Evolutionary conservation across 1,140 invertebrate species (phyloP), one percentile per base, ranked within the genome.

Genomic region (Propsilocerus akamusi): DNA sequence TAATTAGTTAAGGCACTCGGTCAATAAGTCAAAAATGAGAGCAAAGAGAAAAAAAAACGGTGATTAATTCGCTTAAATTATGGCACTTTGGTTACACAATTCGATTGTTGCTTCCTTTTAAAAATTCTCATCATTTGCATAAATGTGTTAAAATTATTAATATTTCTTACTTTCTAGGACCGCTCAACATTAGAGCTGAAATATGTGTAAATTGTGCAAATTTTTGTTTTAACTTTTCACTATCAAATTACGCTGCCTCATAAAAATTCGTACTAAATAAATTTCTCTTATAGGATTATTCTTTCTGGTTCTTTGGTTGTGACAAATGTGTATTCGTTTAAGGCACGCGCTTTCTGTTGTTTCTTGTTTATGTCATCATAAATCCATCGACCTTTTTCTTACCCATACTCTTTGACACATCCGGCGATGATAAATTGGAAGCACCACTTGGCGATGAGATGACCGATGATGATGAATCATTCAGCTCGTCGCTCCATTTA

Each of bases 41-140:
- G n/a, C n/a, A n/a, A n/a, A n/a, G n/a, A n/a, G n/a, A n/a, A n/a
- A 41, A 41, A 20, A 17, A 41, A 6, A 14, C 20, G 17, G 12
- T 41, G 12, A 20, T 6, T 41, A 17, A 17, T 41, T 41, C 34
- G n/a, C 14, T 41, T 17, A n/a, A 41, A 17, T 17, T 41, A 41
- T 41, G 34, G 34, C 34, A 41, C 34, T 41, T 41, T 41, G 34
- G 34, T 41, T 41, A 41, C 34, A 41, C 34, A 41, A 41, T 41
- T 41, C 34, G 34, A 41, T 41, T 41, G 34, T 41, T 41, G 5
- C 22, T 6, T 7, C 14, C 5, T 41, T 17, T 1, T 41, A 37
- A 14, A 37, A 17, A 41, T 20, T 7, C 8, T 41, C 17, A 20
- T n/a, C 34, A 20, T 41, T 20, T 2, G n/a, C 2, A n/a, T 11